phyloP scores from a whole-genome alignment of 2,888 invertebrate genomes.

The Dione juno region DNA sequence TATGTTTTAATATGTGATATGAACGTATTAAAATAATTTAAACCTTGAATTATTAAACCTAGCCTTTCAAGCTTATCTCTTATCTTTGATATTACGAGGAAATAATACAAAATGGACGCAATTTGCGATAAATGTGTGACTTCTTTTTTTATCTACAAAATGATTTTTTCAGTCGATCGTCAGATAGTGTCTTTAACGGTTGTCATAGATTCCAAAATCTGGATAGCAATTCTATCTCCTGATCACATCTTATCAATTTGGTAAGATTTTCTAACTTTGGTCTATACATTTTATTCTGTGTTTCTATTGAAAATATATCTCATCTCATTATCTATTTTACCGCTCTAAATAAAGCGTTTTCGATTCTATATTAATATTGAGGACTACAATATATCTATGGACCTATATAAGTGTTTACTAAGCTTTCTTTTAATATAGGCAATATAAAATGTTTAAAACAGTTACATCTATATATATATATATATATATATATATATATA shows the following conservation, averaged over 20 bases:
- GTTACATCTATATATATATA: not conserved
- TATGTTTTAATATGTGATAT: not conserved
- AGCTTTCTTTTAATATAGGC: not conserved
- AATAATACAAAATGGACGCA: conserved; percentile 71
- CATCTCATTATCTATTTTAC: too few relatives aligned
- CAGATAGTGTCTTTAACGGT: conserved; percentile 72
- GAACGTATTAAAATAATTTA: conserved; percentile 16
- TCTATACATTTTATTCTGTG: not conserved
- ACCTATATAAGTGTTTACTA: not conserved
- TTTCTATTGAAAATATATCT: not conserved
- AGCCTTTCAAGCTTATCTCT: conserved; percentile 58
- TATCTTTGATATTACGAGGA: conserved; percentile 69
- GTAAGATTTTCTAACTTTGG: conserved; percentile 34
- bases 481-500: too few relatives aligned
- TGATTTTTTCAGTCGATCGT: conserved; percentile 77
- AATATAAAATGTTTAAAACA: not conserved
- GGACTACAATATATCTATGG: not conserved
- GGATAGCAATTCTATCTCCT: conserved; percentile 20
- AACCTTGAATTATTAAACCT: conserved; percentile 54
- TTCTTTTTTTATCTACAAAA: conserved; percentile 72
- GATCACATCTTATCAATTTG: conserved; percentile 34
- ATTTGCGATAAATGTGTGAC: conserved; percentile 77
- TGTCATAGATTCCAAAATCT: conserved; percentile 58
- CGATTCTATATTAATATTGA: not conserved
- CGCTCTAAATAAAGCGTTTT: not conserved